Conservation (phyloP, 2,113 vertebrate genomes). For the Gadus macrocephalus region DNA sequence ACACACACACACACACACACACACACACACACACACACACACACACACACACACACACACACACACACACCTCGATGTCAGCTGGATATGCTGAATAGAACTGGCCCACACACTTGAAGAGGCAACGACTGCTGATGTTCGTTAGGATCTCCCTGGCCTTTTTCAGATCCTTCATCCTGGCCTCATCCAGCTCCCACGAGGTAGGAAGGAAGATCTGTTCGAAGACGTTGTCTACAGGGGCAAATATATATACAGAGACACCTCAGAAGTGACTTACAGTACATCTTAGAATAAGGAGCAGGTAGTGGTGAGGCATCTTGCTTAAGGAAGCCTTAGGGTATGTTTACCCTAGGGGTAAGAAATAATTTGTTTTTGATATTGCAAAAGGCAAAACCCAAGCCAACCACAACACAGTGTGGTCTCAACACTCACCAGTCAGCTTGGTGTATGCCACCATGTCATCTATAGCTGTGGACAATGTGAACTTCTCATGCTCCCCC, state of each 20-base stretch:
- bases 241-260: too few species aligned
- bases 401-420: neutral
- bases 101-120: slow-evolving; percentile 77
- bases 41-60: too few species aligned
- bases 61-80: too few species aligned
- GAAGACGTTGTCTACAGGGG: slow-evolving; percentile 82
- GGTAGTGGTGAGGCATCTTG: too few species aligned
- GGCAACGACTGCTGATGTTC: slow-evolving; percentile 77
- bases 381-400: too few species aligned
- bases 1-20: too few species aligned
- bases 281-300: too few species aligned
- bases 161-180: slow-evolving; percentile 32
- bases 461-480: slow-evolving; percentile 80
- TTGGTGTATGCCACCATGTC: slow-evolving; percentile 82
- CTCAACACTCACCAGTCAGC: slow-evolving; percentile 79
- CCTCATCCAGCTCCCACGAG: slow-evolving; percentile 67
- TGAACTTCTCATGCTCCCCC: too few species aligned
- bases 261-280: too few species aligned
- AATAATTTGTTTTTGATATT: slow-evolving; percentile 37
- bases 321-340: too few species aligned
- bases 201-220: slow-evolving; percentile 87
- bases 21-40: too few species aligned
- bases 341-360: too few species aligned
- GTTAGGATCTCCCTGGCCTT: slow-evolving; percentile 67
- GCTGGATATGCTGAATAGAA: slow-evolving; percentile 52